Conservation (phyloP, 2,113 vertebrate species). For the Dipodomys stephensi region DNA sequence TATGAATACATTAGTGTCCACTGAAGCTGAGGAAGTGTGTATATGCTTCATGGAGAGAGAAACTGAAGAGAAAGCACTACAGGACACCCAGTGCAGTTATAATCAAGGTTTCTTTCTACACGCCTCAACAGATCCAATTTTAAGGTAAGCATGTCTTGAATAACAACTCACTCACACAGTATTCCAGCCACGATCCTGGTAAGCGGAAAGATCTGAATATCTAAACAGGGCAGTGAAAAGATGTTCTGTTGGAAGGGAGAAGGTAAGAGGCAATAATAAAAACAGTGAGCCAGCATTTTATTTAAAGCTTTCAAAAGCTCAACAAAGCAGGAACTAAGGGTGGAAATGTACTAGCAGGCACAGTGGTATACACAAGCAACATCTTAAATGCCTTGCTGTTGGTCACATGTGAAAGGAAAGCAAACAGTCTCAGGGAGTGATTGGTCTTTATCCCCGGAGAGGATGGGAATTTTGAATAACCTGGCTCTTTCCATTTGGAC, state of each 20-base stretch:
- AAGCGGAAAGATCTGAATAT: not conserved
- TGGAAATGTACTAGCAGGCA: not conserved
- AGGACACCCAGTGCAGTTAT: not conserved
- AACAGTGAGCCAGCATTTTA: constrained; percentile 9
- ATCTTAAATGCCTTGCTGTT: not conserved
- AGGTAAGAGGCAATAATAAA: not conserved
- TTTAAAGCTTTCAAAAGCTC: constrained; percentile 25
- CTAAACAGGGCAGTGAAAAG: not conserved
- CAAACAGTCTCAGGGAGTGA: not conserved
- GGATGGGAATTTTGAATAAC: not conserved
- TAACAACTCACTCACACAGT: not conserved
- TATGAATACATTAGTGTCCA: no score
- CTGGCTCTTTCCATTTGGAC: not conserved
- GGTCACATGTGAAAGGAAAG: not conserved
- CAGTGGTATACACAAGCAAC: not conserved
- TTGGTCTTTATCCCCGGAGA: not conserved
- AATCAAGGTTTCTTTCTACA: constrained; percentile 1
- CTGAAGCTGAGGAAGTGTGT: not conserved
- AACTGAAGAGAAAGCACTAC: not conserved
- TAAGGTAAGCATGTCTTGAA: not conserved
- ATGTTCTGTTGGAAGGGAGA: not conserved
- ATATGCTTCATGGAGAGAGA: not conserved
- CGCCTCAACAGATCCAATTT: not conserved
- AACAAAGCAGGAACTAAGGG: not conserved
- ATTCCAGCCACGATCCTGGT: not conserved